A percentile compares a stretch with the other conserved stretches of the same genome.
Conservation (phyloP, 2,888 invertebrate species). For the Habroteleia sp. region DNA sequence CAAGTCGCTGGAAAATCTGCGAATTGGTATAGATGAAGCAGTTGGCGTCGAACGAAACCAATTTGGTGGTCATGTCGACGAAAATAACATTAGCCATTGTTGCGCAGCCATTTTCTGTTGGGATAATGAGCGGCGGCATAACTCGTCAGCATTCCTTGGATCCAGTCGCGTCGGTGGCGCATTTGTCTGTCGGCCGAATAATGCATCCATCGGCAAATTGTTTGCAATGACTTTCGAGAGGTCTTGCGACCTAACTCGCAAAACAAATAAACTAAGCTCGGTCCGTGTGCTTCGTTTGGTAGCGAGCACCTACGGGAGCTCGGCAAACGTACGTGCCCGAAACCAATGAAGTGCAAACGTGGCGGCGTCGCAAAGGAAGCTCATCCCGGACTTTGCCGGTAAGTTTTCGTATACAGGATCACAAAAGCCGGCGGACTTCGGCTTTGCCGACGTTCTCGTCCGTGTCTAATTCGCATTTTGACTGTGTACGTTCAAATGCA, state of each 20-base stretch:
- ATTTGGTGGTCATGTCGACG: constrained; percentile 24
- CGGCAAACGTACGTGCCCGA: constrained; percentile 56
- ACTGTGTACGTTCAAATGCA: constrained; percentile 9
- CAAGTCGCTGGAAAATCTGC: not conserved
- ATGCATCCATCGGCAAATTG: constrained; percentile 37
- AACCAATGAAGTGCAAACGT: constrained; percentile 60
- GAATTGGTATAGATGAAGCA: constrained; percentile 10
- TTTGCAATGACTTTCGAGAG: constrained; percentile 18
- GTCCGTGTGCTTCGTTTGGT: constrained; percentile 27
- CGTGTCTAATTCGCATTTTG: constrained; percentile 59
- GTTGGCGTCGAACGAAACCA: constrained; percentile 8
- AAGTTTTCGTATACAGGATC: constrained; percentile 43
- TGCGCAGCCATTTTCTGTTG: not conserved
- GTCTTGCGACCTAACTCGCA: constrained; percentile 39
- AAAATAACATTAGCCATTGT: constrained; percentile 22
- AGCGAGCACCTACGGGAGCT: constrained; percentile 36
- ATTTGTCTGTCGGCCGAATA: constrained; percentile 12
- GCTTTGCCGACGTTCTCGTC: constrained; percentile 48
- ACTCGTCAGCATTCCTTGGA: constrained; percentile 19
- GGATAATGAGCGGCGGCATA: constrained; percentile 20
- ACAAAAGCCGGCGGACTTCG: constrained; percentile 41
- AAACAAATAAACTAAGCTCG: constrained; percentile 48
- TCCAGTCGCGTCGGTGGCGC: not conserved
- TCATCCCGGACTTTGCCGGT: constrained; percentile 1
- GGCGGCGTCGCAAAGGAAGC: constrained; percentile 32